Base-by-base conservation (phyloP, 2,113 vertebrate genomes). In the Paratilapia polleni region DNA sequence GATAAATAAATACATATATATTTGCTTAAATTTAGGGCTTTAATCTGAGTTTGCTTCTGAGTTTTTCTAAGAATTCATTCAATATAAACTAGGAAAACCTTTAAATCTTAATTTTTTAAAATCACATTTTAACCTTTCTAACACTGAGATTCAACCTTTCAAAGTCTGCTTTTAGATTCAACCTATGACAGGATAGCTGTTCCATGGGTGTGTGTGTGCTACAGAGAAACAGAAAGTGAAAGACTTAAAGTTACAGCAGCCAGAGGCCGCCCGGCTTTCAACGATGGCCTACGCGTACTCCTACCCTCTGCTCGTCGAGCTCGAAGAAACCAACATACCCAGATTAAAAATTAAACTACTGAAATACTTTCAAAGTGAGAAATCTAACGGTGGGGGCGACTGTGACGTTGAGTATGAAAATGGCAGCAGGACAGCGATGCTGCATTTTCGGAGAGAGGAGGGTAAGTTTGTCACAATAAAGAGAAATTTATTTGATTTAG, bases 341-440 rank as follows among this genome's bases (percentile, higher is more conserved):
- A 95, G 77, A 12, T 88, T 93, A 7, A 70, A 57, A 78, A 87
- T 11, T 11, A 97, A 97, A 24, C 66, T 98, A 1, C 81, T 91
- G 0, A 31, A 91, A 14, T 97, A 98, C 26, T 98, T 98, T 82
- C 95, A 96, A 82, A 98, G 97, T 4, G 83, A 1, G 17, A 95
- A 88, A 3, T 96, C 96, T 0, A 92, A 94, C 14, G 97, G 97
- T 0, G 97, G n/a, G n/a, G n/a, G 96, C 1, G 96, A 98, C 74
- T 98, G 97, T 64, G 28, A 79, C 0, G 95, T 98, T 4, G 85
- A 76, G 0, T 28, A 2, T 0, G 1, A 87, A 8, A 0, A 20
- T 2, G 84, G 87, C 54, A 31, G 38, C 24, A 60, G 34, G 4
- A 89, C 82, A 3, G 98, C 95, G 9, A 24, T 82, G 12, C 87